phyloP scores from a whole-genome alignment of 2,888 invertebrate genomes.

The Pterostichus niger region DNA sequence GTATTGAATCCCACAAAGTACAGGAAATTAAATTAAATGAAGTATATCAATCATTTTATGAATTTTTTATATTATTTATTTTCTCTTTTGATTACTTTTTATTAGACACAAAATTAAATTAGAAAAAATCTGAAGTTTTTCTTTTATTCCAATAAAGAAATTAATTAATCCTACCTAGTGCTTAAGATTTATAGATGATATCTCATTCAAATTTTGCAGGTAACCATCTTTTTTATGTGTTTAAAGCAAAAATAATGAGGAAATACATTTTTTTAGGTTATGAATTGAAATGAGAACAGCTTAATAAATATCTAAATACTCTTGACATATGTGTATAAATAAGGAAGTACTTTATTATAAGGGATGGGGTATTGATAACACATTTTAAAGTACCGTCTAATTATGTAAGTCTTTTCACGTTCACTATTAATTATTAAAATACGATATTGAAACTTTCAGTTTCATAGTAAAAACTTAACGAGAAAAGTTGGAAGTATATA shows the following conservation, averaged over 20 bases:
- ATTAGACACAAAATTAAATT: neutral
- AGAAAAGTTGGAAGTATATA: neutral
- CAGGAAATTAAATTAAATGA: constrained; percentile 24
- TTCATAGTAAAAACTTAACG: neutral
- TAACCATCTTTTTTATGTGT: no score
- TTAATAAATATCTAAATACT: constrained; percentile 29
- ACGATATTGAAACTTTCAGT: constrained; percentile 2
- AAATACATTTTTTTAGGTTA: constrained; percentile 5
- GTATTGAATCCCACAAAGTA: constrained; percentile 17
- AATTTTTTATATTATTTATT: neutral
- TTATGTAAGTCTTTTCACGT: neutral
- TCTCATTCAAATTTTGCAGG: no score
- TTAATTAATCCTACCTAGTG: no score
- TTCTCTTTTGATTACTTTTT: constrained; percentile 5
- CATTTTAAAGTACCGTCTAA: neutral
- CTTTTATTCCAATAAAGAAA: neutral
- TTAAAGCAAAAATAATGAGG: constrained; percentile 6
- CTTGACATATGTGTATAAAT: constrained; percentile 1
- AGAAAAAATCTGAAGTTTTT: neutral
- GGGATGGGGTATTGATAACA: constrained; percentile 10
- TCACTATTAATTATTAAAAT: constrained; percentile 12
- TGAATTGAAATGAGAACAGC: constrained; percentile 9
- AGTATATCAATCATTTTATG: constrained; percentile 7
- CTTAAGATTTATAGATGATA: no score
- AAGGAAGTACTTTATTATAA: constrained; percentile 19